A percentile compares a stretch with the other conserved stretches of the same genome.
phyloP scores from a whole-genome alignment of 2,797 vertebrate species.

The Sparus aurata region DNA sequence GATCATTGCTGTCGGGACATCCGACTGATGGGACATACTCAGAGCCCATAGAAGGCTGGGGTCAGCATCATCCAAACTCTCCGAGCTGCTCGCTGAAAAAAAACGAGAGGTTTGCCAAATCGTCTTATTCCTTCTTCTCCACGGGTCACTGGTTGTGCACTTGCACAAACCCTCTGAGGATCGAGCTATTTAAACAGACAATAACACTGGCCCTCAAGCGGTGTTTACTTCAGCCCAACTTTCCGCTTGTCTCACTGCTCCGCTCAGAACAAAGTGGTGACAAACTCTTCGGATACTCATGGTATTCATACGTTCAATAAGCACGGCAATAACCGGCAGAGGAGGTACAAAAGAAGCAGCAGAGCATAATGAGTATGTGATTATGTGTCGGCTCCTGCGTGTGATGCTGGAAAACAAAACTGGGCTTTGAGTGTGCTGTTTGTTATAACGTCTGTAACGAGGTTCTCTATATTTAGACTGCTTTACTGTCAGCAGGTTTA shows the following conservation, averaged over 20 bases:
- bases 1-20: conserved; percentile 39
- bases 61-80: conserved; percentile 51
- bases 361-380: conserved; percentile 44
- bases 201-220: conserved; percentile 51
- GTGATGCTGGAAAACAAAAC: conserved; percentile 55
- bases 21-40: conserved; percentile 22
- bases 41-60: conserved; percentile 41
- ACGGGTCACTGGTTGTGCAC: conserved; percentile 46
- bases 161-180: conserved; percentile 48
- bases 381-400: conserved; percentile 48
- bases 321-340: conserved; percentile 23
- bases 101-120: conserved; percentile 27
- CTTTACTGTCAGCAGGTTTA: conserved; percentile 48
- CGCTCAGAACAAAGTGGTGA: conserved; percentile 51
- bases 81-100: conserved; percentile 19
- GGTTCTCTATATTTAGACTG: conserved; percentile 60
- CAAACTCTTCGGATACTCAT: conserved; percentile 35
- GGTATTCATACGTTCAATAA: conserved; percentile 43
- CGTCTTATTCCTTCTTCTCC: conserved; percentile 29
- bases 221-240: conserved; percentile 68
- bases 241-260: conserved; percentile 55
- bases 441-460: conserved; percentile 55
- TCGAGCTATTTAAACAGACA: conserved; percentile 70
- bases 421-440: conserved; percentile 47
- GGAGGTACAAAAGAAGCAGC: conserved; percentile 59